Conservation (phyloP, 2,113 vertebrate genomes). For the Haplochromis burtoni region DNA sequence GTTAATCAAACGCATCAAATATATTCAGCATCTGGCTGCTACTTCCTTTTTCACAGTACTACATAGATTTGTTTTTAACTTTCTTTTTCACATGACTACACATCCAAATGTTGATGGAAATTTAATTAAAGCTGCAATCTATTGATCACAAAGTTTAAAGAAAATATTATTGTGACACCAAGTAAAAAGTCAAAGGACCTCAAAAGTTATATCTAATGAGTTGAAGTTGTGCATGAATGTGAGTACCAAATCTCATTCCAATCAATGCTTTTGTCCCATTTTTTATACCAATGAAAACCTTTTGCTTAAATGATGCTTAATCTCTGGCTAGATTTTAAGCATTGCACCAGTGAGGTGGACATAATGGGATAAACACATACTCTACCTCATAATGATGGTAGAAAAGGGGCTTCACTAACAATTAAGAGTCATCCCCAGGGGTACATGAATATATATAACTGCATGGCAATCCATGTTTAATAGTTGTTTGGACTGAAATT, state of each 20-base stretch:
- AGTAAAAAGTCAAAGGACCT: background rate
- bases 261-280: background rate
- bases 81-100: background rate
- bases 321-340: background rate
- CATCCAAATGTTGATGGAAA: background rate
- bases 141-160: background rate
- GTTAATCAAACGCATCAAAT: background rate
- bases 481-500: background rate
- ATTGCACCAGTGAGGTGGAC: background rate
- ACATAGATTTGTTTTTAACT: background rate
- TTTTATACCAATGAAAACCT: background rate
- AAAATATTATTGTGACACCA: background rate
- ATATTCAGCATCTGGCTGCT: background rate
- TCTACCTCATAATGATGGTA: background rate
- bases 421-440: background rate
- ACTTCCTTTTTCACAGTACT: background rate
- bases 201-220: background rate
- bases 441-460: background rate
- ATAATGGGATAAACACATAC: background rate
- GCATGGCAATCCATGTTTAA: background rate
- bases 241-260: background rate
- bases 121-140: background rate
- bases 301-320: background rate
- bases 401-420: background rate
- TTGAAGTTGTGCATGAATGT: background rate